Base-by-base conservation (phyloP, 1,140 invertebrate genomes). In the Drosophila yakuba region DNA sequence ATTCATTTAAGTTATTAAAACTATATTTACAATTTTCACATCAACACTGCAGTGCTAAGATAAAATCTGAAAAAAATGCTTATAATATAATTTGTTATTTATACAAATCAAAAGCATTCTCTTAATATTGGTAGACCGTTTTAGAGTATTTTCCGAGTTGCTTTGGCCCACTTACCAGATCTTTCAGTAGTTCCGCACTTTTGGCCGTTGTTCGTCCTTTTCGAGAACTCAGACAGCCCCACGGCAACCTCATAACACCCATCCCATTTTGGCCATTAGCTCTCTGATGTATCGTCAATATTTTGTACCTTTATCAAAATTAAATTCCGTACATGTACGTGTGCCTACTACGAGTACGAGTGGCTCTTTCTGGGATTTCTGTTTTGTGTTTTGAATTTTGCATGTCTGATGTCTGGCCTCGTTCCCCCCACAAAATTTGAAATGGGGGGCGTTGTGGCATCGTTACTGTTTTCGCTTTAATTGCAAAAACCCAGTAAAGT, bases 301-400 rank as follows among this genome's bases (percentile, higher is more conserved):
- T 91, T 91, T 82, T 43, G 74, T 91, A 91, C 90, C 90, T 91
- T 89, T 88, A 89, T 91, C 90, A 90, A 91, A 91, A 91, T 91
- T 89, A 91, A 91, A 91, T 91, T 91, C 85, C 85, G 44, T 36
- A 69, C 38, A 54, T 38, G 39, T 63, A 81, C 72, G 76, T 84
- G 50, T 75, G 78, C 64, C 77, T 74, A 83, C 52, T 12, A 4
- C 12, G 25, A 20, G 20, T 20, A 20, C 20, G 62, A 72, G 62
- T 60, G 52, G 47, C 20, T 11, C 25, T 56, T 56, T 17, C 20
- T 1, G 35, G 50, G 43, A 47, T 69, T 48, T 51, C 2, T 39
- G 51, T 58, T 48, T 55, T 25, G 58, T 51, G 25, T 69, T 41
- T 69, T 72, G 62, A 69, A 60, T 72, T 75, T 76, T 74, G 69